Evolutionary conservation across 2,888 invertebrate genomes (phyloP).

Genomic region (Protonemura montana): DNA sequence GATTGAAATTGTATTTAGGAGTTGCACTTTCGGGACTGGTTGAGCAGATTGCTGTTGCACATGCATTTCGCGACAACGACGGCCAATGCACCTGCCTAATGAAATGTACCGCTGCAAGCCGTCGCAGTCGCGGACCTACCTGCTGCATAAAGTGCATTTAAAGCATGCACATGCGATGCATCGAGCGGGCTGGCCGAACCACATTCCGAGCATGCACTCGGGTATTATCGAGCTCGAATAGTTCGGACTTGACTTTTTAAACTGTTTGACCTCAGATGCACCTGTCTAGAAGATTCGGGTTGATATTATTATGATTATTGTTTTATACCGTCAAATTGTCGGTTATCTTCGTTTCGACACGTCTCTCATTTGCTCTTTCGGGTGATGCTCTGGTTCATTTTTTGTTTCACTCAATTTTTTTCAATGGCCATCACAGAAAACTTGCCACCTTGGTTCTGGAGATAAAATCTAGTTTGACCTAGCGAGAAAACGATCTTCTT

Average conservation of each 20-base stretch:
- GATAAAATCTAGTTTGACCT: background rate
- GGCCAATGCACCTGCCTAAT: background rate
- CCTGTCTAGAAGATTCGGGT: background rate
- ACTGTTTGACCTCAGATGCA: constrained; percentile 12
- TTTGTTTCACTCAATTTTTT: background rate
- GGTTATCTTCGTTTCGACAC: constrained; percentile 12
- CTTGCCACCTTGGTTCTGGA: background rate
- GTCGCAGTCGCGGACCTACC: background rate
- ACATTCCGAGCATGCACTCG: constrained; percentile 5
- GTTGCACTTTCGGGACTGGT: background rate
- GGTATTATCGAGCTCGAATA: background rate
- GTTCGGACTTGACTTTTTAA: constrained; percentile 12
- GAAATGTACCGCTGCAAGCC: constrained; percentile 3
- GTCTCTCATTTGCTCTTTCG: background rate
- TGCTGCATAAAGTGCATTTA: background rate
- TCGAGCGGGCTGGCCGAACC: background rate
- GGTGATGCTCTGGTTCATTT: background rate
- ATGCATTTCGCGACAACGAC: background rate
- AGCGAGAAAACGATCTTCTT: background rate
- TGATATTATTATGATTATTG: constrained; percentile 12
- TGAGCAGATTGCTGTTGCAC: background rate
- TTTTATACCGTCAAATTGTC: background rate
- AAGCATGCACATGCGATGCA: background rate
- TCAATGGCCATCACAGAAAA: background rate
- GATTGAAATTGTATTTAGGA: background rate